phyloP scores from a whole-genome alignment of 2,888 invertebrate species.

The Parelbella ahira region DNA sequence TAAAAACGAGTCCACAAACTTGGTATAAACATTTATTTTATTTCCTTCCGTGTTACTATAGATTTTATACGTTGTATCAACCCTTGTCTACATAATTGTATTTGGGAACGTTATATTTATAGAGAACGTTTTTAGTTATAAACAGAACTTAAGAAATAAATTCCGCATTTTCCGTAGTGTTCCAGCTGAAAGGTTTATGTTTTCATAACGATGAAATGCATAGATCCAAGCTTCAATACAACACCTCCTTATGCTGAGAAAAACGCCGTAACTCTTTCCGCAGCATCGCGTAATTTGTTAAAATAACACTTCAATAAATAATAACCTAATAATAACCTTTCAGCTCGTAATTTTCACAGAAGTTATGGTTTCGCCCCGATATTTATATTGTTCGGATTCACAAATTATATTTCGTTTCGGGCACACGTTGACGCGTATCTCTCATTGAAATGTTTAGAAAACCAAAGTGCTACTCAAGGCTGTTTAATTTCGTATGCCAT shows the following conservation, averaged over 20 bases:
- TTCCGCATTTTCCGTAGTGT: too few species aligned
- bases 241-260: constrained; percentile 1
- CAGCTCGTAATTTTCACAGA: constrained; percentile 24
- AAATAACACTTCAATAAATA: constrained; percentile 31
- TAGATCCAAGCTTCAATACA: constrained; percentile 5
- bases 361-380: constrained; percentile 28
- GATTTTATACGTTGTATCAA: too few species aligned
- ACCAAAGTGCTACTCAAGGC: constrained; percentile 57
- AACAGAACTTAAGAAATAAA: too few species aligned
- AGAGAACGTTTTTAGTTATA: too few species aligned
- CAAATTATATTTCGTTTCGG: constrained; percentile 32
- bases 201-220: neutral
- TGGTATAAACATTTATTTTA: too few species aligned
- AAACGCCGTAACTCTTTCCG: constrained; percentile 11
- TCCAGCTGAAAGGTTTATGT: neutral
- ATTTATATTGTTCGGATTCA: constrained; percentile 32
- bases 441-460: constrained; percentile 33
- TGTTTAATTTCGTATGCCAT: constrained; percentile 56
- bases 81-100: too few species aligned
- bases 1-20: too few species aligned
- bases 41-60: too few species aligned
- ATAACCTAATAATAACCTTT: constrained; percentile 27
- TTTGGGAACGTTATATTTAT: too few species aligned
- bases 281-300: constrained; percentile 6
- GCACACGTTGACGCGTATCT: constrained; percentile 33